Conservation (phyloP, 2,888 invertebrate genomes). For the Archaeoteleia sp. region DNA sequence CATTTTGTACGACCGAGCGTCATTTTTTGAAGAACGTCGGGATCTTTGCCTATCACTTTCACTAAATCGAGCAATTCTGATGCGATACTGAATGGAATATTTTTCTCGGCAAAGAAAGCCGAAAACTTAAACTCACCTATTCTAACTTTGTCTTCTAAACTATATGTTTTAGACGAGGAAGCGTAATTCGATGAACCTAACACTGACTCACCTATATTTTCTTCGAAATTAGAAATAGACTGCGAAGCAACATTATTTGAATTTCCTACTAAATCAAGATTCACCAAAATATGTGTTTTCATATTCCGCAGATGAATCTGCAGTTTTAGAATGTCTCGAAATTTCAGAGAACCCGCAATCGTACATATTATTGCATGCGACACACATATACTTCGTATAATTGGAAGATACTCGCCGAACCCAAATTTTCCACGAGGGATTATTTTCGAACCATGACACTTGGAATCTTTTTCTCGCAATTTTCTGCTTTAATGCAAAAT, state of each 20-base stretch:
- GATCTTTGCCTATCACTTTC: constrained; percentile 27
- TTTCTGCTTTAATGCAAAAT: no score
- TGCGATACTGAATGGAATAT: constrained; percentile 24
- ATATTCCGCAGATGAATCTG: no score
- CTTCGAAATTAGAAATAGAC: no score
- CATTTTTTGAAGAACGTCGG: constrained; percentile 30
- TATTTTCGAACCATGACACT: constrained; percentile 12
- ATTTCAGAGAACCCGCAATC: constrained; percentile 4
- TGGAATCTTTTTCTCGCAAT: constrained; percentile 12
- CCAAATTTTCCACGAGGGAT: constrained; percentile 19
- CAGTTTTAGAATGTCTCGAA: neutral
- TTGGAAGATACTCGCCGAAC: neutral
- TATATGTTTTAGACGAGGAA: no score
- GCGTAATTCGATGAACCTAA: no score
- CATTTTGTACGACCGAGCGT: constrained; percentile 28
- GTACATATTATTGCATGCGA: neutral
- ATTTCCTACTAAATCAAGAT: no score
- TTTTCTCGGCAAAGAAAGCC: constrained; percentile 38
- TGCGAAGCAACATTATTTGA: neutral
- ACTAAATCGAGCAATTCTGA: constrained; percentile 22
- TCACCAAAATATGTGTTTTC: no score
- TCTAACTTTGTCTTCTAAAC: neutral
- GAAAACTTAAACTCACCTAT: constrained; percentile 25
- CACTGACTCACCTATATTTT: no score
- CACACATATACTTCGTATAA: constrained; percentile 9